Conservation (phyloP, 2,888 invertebrate species). For the Lamellibrachia satsuma region DNA sequence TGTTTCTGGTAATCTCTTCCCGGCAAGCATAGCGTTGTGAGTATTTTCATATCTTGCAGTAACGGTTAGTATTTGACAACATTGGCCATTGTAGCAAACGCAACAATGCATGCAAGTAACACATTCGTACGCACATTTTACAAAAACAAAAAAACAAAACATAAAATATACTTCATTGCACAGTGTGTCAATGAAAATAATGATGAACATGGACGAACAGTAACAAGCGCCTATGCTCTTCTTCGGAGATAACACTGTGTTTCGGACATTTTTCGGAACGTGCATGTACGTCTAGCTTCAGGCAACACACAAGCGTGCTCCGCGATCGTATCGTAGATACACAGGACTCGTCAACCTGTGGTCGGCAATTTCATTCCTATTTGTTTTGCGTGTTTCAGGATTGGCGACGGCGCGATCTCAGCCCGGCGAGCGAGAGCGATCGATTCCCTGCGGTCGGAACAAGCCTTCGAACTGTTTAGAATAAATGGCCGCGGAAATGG, state of each 20-base stretch:
- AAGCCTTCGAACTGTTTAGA: conserved; percentile 12
- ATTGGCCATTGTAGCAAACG: no score
- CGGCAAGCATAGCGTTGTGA: no score
- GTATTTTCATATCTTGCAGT: no score
- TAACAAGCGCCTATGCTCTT: neutral
- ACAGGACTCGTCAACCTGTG: neutral
- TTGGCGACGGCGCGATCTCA: neutral
- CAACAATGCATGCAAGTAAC: no score
- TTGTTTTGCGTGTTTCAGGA: neutral
- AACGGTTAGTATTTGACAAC: no score
- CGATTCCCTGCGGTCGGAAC: neutral
- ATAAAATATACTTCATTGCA: neutral
- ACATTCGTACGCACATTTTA: no score
- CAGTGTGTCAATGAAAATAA: neutral
- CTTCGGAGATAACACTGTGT: neutral
- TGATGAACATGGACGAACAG: neutral
- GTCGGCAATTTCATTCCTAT: neutral
- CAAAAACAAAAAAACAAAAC: no score
- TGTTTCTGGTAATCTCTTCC: no score
- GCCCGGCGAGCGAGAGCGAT: conserved; percentile 1
- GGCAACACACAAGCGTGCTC: neutral
- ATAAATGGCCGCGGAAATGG: conserved; percentile 1
- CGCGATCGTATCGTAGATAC: neutral
- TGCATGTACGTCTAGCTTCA: neutral
- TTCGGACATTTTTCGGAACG: neutral